A percentile compares a stretch with the other conserved stretches of the same genome.
Conservation (phyloP, 2,113 vertebrate species). For the Zosterops pallidus region DNA sequence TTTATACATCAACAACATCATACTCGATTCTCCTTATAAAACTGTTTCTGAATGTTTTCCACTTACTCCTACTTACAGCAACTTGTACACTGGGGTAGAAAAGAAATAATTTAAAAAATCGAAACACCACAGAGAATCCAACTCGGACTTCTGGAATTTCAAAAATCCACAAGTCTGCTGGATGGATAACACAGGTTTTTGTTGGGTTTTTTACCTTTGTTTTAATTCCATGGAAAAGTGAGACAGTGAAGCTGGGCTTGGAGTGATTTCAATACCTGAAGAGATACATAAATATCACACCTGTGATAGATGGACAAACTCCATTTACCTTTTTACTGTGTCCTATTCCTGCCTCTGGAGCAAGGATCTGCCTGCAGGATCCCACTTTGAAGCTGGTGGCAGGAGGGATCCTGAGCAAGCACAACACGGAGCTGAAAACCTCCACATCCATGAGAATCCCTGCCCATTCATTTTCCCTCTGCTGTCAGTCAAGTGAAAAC, state of each 20-base stretch:
- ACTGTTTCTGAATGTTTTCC: slow-evolving; percentile 18
- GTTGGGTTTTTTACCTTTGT: background rate
- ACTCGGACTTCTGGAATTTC: background rate
- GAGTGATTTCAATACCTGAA: slow-evolving; percentile 21
- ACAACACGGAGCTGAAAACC: background rate
- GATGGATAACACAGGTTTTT: background rate
- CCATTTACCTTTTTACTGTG: background rate
- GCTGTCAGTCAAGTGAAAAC: background rate
- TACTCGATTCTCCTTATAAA: background rate
- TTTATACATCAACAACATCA: slow-evolving; percentile 13
- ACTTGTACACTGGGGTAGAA: slow-evolving; percentile 16
- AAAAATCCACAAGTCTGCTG: background rate
- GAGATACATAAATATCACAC: background rate
- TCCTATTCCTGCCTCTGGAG: background rate
- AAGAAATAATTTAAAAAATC: background rate
- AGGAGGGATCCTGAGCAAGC: background rate
- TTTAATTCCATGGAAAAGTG: background rate
- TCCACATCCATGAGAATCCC: background rate
- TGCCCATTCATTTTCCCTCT: background rate
- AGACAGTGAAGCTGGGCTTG: background rate
- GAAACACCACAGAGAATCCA: background rate
- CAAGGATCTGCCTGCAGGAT: slow-evolving; percentile 40
- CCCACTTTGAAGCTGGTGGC: slow-evolving; percentile 1
- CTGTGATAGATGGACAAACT: background rate
- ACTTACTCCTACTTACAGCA: slow-evolving; percentile 20